Evolutionary conservation across 2,797 vertebrate species (phyloP), one percentile per base, ranked within the genome.

Genomic region (Petrocephalus sullivani): DNA sequence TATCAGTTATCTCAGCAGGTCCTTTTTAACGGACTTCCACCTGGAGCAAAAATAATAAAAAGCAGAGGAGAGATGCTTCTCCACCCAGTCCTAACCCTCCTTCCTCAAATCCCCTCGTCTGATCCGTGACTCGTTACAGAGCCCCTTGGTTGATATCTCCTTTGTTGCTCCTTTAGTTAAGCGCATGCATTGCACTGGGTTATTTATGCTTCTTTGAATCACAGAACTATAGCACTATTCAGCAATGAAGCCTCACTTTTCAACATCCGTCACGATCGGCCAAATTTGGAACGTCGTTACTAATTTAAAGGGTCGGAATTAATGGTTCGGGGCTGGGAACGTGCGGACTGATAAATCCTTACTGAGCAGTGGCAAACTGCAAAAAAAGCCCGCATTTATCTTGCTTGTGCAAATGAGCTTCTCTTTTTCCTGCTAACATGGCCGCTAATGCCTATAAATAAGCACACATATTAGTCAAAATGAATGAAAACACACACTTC

Each of bases 291-390:
- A 60, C 49, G 85, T 83, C 37, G 67, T 88, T 88, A 89, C 86
- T 61, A 53, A 82, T 87, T 87, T 75, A 51, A 51, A 46, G 86
- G 71, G 85, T 88, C 83, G 57, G 84, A 37, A 60, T 87, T 85
- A 88, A 90, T 90, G 54, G 14, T 41, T 28, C 61, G 64, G 23
- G 41, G 56, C 33, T 12, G 75, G 57, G 28, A 82, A 33, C 78
- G 28, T 78, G 84, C 41, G 1, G 87, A 90, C 88, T 91, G 91
- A 85, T 88, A 4, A 93, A 92, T 88, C 91, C 93, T 93, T 92
- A 81, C 91, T 90, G 93, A 92, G 83, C 89, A 92, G 90, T 88
- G 23, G 88, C 41, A 67, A 61, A 90, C 90, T 91, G 90, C 89
- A 91, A 93, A 91, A 93, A 92, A 87, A 41, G 3, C n/a, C 88